Evolutionary conservation across 2,113 vertebrate species (phyloP), one percentile per base, ranked within the genome.

Genomic region (Coracopsis vasa): DNA sequence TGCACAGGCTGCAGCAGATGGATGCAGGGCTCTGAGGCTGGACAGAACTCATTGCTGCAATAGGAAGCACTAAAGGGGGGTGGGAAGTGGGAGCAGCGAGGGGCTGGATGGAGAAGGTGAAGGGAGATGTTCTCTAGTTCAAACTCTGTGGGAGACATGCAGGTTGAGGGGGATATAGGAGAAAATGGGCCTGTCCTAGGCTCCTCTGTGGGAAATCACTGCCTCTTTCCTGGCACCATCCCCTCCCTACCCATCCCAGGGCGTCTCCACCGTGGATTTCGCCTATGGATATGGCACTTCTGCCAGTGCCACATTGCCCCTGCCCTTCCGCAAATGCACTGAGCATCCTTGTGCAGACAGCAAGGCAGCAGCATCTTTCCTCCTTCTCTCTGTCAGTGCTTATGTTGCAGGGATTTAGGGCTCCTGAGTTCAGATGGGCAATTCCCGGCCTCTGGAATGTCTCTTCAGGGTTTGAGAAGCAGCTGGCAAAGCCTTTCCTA

Each of bases 251-350:
- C 48, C 35, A 7, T 50, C 50, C 77, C 8, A 7, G 39, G 11
- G 27, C 0, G 0, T 12, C 33, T 65, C 35, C 28, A 0, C 10
- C 8, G 1, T 50, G 19, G 31, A 5, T 82, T 66, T 60, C 9
- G 77, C 19, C 16, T 50, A 1, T 4, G 27, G 29, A 16, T 5
- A 7, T 16, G 37, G 25, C 62, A 13, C 51, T 61, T 31, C 41
- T 8, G 4, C 16, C 16, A 58, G 66, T 2, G 2, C 79, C 25
- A 1, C 64, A 1, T 19, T 14, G 3, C 45, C 29, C 56, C 48
- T 42, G 15, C 9, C 21, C 11, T 51, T 3, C 11, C 7, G 31
- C 50, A 71, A 15, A 28, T 5, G 7, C 31, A 2, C 37, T 0
- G 50, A 71, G 72, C 67, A 56, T 65, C 67, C 45, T 13, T 16